These are phyloP conservation scores for Latheticus oryzae DNA, from an alignment of 2,888 invertebrate genomes.

Conservation along the genomic window DNA sequence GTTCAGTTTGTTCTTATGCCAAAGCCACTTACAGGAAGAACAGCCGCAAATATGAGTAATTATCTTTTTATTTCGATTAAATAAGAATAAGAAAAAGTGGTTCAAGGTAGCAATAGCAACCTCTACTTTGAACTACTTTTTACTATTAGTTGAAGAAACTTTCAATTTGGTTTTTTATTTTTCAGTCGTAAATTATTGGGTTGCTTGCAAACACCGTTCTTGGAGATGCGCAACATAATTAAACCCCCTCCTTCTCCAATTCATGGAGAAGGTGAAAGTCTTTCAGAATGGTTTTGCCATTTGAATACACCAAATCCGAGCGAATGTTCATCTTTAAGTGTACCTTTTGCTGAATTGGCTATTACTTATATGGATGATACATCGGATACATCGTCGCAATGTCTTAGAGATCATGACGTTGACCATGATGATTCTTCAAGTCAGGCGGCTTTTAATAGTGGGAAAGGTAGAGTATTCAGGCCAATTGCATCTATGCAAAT, in stretches of 20 bases:
- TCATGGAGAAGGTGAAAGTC: conserved; percentile 61
- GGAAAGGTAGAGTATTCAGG: conserved; percentile 55
- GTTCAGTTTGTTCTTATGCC: conserved; percentile 72
- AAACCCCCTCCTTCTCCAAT: conserved; percentile 66
- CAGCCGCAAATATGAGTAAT: conserved; percentile 65
- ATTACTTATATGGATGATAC: conserved; percentile 64
- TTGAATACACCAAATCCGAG: conserved; percentile 54
- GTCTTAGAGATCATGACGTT: conserved; percentile 46
- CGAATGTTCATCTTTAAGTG: conserved; percentile 63
- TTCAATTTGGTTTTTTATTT: conserved; percentile 5
- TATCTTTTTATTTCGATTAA: conserved; percentile 37
- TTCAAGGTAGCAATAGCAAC: no score
- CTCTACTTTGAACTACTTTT: no score
- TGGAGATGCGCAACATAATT: conserved; percentile 70
- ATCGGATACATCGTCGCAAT: conserved; percentile 59
- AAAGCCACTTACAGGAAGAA: conserved; percentile 69
- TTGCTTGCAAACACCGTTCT: conserved; percentile 71
- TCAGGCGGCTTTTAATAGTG: conserved; percentile 57
- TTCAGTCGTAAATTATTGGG: conserved; percentile 70
- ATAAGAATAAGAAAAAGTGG: not conserved
- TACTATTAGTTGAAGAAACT: no score
- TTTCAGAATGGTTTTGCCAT: conserved; percentile 65
- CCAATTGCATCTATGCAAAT: no score
- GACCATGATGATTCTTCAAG: conserved; percentile 55
- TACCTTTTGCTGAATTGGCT: conserved; percentile 63